Evolutionary conservation across 2,113 vertebrate genomes (phyloP).

Genomic region (Gracilinanus agilis): DNA sequence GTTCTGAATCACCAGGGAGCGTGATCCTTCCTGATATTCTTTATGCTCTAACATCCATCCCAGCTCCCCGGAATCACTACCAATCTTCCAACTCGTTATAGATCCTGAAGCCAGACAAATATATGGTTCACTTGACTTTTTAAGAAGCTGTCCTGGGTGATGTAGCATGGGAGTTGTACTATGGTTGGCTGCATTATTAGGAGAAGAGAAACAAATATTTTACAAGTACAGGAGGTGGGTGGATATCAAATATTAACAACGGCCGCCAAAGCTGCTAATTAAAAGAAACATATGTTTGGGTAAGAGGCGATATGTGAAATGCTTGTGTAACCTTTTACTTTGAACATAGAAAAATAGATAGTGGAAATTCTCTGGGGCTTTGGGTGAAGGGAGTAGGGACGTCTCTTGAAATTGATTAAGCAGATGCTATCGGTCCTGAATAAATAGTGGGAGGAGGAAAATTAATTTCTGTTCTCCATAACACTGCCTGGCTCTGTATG

Average conservation of each 20-base stretch:
- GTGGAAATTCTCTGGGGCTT: background rate
- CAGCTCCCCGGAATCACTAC: constrained; percentile 11
- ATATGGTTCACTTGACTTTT: constrained; percentile 11
- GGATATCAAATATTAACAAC: constrained; percentile 50
- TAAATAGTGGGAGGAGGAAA: constrained; percentile 27
- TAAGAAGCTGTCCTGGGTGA: constrained; percentile 19
- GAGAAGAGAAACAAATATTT: constrained; percentile 24
- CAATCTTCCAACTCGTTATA: constrained; percentile 46
- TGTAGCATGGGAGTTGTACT: constrained; percentile 1
- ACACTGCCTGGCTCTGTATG: background rate
- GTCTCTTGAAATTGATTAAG: background rate
- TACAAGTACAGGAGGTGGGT: background rate
- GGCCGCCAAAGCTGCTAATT: constrained; percentile 31
- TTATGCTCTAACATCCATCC: background rate
- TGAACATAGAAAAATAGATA: constrained; percentile 47
- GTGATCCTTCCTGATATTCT: constrained; percentile 46
- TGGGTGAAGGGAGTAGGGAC: background rate
- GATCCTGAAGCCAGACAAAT: constrained; percentile 34
- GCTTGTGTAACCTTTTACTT: constrained; percentile 52
- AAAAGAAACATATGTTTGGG: constrained; percentile 9
- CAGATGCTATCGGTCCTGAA: background rate
- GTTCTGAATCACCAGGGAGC: constrained; percentile 25
- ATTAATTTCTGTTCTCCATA: constrained; percentile 22
- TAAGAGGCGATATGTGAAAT: constrained; percentile 31
- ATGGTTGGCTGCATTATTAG: background rate